Conservation (phyloP, 2,797 vertebrate genomes). For the Tinamus major region DNA sequence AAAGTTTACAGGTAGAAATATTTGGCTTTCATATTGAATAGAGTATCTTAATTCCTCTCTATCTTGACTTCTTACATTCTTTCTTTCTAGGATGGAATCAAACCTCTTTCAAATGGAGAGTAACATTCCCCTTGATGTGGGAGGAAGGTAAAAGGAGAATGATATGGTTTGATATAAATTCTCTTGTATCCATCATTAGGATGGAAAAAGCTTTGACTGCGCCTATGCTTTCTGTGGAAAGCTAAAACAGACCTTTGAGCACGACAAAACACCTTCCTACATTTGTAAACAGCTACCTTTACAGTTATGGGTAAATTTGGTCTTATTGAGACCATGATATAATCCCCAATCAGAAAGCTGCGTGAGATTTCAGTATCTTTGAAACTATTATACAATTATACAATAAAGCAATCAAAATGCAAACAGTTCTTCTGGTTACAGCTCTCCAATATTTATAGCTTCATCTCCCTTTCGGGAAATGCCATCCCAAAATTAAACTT, state of each 20-base stretch:
- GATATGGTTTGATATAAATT: background rate
- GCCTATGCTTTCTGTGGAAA: background rate
- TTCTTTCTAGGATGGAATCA: background rate
- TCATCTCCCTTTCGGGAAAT: conserved; percentile 57
- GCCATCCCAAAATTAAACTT: conserved; percentile 68
- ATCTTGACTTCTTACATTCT: background rate
- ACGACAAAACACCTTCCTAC: background rate
- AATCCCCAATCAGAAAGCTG: background rate
- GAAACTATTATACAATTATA: conserved; percentile 41
- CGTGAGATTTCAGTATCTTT: background rate
- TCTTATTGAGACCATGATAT: background rate
- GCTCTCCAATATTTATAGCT: conserved; percentile 60
- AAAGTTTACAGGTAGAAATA: background rate
- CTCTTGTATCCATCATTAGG: background rate
- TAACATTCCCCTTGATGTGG: background rate
- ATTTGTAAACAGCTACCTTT: background rate
- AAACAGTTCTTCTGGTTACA: background rate
- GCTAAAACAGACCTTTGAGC: background rate
- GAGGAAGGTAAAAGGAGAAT: background rate
- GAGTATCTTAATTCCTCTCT: background rate
- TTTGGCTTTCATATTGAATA: background rate
- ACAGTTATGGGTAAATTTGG: background rate
- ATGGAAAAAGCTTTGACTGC: background rate
- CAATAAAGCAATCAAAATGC: conserved; percentile 21
- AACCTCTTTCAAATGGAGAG: background rate